Base-by-base conservation (phyloP, 2,113 vertebrate genomes). In the Leptobrachium ailaonicum region DNA sequence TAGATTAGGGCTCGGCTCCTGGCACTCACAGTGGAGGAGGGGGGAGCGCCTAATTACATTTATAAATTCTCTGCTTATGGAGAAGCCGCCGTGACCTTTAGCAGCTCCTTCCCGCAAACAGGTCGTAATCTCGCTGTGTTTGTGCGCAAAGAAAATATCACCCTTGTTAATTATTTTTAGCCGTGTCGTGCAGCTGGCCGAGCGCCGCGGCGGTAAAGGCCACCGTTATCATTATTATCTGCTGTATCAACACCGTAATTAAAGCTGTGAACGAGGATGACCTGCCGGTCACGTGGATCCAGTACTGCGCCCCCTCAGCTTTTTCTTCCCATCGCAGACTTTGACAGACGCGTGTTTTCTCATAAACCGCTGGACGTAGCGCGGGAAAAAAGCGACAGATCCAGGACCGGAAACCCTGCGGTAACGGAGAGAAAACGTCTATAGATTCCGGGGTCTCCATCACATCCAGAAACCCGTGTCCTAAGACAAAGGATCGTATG, bases 121-220 rank as follows among this genome's bases (percentile, higher is more conserved):
- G 82, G 73, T 84, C 84, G 87, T 88, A 86, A 86, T 89, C 88
- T 89, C 82, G 87, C 87, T 85, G 85, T 86, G 85, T 86, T 88
- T 88, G 86, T 76, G 82, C 85, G 85, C 83, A 87, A 87, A 84
- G 87, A 89, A 89, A 88, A 87, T 89, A 88, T 83, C 88, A 87
- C 77, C 76, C 85, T 85, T 83, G 80, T 87, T 90, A 90, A 88
- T 91, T 89, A 89, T 89, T 85, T 83, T 80, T 83, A 85, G 86
- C 82, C 83, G 82, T 79, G 82, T 81, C 86, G 84, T 76, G 82
- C 54, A 86, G 71, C 83, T 71, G 79, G 75, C 77, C 1, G 72
- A 71, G 75, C 74, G 85, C 84, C 70, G 53, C 68, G 74, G 73
- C 82, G 83, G 82, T 83, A 81, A 81, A 81, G 79, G 81, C 83